phyloP scores from a whole-genome alignment of 2,113 vertebrate genomes.

The Chloebia gouldiae region DNA sequence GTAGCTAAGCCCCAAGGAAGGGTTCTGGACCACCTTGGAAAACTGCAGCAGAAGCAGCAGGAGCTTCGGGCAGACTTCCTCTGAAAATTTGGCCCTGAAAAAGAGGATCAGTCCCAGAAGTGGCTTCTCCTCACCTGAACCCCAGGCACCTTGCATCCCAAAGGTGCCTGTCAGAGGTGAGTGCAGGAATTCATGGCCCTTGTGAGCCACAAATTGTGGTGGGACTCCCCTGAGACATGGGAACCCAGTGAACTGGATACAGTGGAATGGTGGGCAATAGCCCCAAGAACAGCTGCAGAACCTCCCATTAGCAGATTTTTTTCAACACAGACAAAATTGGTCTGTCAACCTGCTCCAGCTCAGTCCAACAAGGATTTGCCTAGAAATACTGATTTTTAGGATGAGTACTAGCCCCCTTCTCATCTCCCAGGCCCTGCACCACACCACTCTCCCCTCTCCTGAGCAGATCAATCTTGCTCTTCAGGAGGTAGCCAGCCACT shows the following conservation, averaged over 20 bases:
- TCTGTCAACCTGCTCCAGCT: neutral
- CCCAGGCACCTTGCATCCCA: neutral
- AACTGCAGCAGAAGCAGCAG: neutral
- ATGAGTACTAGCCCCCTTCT: neutral
- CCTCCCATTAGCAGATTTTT: neutral
- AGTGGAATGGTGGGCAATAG: neutral
- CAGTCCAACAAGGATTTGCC: neutral
- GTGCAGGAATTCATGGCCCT: neutral
- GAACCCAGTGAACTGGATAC: neutral
- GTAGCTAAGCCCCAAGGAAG: neutral
- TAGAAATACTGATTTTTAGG: neutral
- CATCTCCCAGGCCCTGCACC: neutral
- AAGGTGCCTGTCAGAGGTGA: fast-evolving
- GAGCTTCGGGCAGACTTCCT: neutral
- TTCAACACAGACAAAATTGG: neutral
- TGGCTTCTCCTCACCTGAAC: neutral
- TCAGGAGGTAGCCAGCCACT: neutral
- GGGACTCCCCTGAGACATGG: neutral
- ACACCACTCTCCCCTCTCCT: neutral
- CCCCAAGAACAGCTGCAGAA: neutral
- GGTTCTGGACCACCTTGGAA: neutral
- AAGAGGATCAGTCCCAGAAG: neutral
- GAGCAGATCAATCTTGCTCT: neutral
- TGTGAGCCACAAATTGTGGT: neutral
- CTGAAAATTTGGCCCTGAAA: neutral